Evolutionary conservation across 2,113 vertebrate species (phyloP), one percentile per base, ranked within the genome.

Genomic region (Condylura cristata): DNA sequence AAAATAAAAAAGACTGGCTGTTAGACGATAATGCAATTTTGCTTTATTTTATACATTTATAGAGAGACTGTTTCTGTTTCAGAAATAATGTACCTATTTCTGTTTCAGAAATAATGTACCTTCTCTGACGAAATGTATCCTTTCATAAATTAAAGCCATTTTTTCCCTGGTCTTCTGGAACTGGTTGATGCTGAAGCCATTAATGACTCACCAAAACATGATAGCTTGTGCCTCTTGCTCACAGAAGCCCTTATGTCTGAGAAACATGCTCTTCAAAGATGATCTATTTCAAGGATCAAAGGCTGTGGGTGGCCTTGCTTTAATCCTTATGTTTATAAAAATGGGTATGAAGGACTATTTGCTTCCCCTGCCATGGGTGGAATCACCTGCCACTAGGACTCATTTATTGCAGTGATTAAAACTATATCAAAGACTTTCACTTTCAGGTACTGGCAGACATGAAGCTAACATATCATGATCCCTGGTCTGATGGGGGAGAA

Each of bases 201-300:
- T 71, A 72, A 72, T 90, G 95, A 95, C 60, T 97, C 95, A 97
- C 26, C 70, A 93, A 94, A 95, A 94, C 68, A 85, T 76, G 75
- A 87, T 5, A 91, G 84, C 95, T 94, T 95, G 66, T 93, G 89
- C 94, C 68, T 95, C 53, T 95, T 96, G 84, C 84, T 97, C 87
- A 90, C 16, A 78, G 75, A 94, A 91, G 30, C 34, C 66, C 76
- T 22, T 95, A 96, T 93, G 80, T 96, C 70, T 84, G 66, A 96
- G 53, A 96, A 72, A 71, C 22, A 56, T 44, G 30, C 20, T 83
- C 56, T 95, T 84, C 91, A 89, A 94, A 94, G 60, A 78, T 22
- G 30, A 53, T 20, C 86, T 60, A 92, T 46, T 58, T n/a, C 41
- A 87, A 58, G 32, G 24, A 93, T 91, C 86, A 91, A 97, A 95